These are phyloP conservation scores for Teleopsis dalmanni DNA, from an alignment of 1,140 invertebrate genomes.

Conservation along the genomic window DNA sequence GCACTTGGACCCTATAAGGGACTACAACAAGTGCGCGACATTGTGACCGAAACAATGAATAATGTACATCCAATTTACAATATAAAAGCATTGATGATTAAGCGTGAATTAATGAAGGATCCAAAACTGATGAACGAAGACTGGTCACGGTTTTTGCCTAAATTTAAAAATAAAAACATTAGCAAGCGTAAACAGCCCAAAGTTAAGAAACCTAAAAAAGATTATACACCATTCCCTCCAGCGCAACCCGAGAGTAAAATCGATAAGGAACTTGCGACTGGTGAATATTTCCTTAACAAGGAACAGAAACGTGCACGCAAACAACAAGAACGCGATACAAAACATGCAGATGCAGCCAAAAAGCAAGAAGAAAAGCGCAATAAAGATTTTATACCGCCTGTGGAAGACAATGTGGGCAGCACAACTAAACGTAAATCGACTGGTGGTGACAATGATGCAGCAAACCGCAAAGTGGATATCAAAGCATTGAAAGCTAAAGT, in stretches of 20 bases:
- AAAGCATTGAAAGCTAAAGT: conserved; percentile 33
- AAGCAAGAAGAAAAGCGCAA: conserved; percentile 68
- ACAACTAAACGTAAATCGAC: conserved; percentile 16
- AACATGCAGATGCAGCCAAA: conserved; percentile 61
- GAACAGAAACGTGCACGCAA: conserved; percentile 67
- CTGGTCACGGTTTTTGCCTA: conserved; percentile 96
- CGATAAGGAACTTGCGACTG: conserved; percentile 87
- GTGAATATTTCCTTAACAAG: conserved; percentile 93
- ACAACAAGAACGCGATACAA: conserved; percentile 66
- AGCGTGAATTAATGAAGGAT: conserved; percentile 89
- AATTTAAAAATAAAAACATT: conserved; percentile 89
- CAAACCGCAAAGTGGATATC: conserved; percentile 25
- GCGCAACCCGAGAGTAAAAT: conserved; percentile 86
- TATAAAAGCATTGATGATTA: conserved; percentile 97
- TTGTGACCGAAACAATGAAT: conserved; percentile 96
- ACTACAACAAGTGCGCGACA: conserved; percentile 81
- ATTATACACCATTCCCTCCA: conserved; percentile 97
- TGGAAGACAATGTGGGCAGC: conserved; percentile 52
- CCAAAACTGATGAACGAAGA: conserved; percentile 86
- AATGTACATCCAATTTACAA: conserved; percentile 99
- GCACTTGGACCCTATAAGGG: conserved; percentile 93
- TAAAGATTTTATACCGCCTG: conserved; percentile 74
- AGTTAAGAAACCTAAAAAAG: conserved; percentile 76
- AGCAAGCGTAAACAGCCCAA: conserved; percentile 78
- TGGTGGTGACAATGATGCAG: conserved; percentile 8